Conservation (phyloP, 2,888 invertebrate species). For the Antheraea assamensis region DNA sequence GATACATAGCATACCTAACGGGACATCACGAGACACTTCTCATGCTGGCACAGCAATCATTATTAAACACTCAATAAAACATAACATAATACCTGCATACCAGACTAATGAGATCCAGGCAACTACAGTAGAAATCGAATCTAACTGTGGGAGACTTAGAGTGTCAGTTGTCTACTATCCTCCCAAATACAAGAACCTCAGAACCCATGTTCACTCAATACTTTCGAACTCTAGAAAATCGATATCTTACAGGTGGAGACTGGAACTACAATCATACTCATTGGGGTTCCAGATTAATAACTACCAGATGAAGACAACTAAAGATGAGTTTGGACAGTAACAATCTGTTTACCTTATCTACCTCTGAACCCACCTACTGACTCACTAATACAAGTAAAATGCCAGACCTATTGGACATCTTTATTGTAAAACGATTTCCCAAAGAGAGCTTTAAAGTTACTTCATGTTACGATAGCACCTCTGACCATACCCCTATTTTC, state of each 20-base stretch:
- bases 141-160: no score
- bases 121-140: no score
- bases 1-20: no score
- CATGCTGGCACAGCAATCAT: constrained; percentile 6
- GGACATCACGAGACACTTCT: not conserved
- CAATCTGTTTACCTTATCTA: not conserved
- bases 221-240: no score
- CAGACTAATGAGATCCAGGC: no score
- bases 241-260: no score
- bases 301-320: not conserved
- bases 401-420: no score
- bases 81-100: not conserved
- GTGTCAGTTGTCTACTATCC: no score
- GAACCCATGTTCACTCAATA: no score
- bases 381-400: no score
- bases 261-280: not conserved
- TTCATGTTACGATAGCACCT: not conserved
- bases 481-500: not conserved
- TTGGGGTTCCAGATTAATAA: not conserved
- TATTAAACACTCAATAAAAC: not conserved
- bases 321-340: not conserved
- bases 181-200: no score
- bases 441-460: not conserved
- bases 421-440: no score
- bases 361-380: not conserved